Evolutionary conservation across 2,797 vertebrate species (phyloP).

Genomic region (Darevskia nairensis): DNA sequence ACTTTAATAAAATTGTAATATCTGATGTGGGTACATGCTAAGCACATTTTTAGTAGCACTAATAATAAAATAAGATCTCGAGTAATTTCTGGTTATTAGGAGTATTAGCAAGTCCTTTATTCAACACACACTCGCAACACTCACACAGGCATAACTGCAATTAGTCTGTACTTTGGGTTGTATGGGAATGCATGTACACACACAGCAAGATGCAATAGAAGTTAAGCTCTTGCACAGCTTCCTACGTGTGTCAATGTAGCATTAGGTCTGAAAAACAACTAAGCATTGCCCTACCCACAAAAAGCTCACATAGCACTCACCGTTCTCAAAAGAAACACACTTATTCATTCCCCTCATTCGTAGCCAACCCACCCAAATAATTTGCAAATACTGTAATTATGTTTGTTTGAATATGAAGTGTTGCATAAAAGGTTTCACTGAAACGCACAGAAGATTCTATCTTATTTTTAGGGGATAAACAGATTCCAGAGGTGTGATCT

Average conservation of each 20-base stretch:
- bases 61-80: not conserved
- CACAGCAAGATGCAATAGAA: not conserved
- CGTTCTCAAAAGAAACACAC: constrained; percentile 38
- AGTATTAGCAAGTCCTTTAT: not conserved
- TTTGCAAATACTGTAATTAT: constrained; percentile 51
- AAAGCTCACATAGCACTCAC: constrained; percentile 28
- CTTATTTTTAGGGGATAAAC: constrained; percentile 75
- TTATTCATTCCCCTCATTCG: constrained; percentile 33
- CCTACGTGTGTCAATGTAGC: not conserved
- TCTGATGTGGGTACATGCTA: not conserved
- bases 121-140: not conserved
- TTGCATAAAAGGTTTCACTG: constrained; percentile 55
- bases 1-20: not conserved
- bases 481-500: constrained; percentile 88
- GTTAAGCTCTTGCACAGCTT: not conserved
- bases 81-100: not conserved
- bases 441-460: constrained; percentile 52
- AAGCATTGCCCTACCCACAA: constrained; percentile 30
- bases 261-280: constrained; percentile 48
- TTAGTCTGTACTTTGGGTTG: not conserved
- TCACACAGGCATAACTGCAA: not conserved
- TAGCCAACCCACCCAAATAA: constrained; percentile 17
- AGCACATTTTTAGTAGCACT: not conserved
- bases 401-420: constrained; percentile 58
- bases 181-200: not conserved